Conservation (phyloP, 2,797 vertebrate species). For the Microctenopoma steveboyesi region DNA sequence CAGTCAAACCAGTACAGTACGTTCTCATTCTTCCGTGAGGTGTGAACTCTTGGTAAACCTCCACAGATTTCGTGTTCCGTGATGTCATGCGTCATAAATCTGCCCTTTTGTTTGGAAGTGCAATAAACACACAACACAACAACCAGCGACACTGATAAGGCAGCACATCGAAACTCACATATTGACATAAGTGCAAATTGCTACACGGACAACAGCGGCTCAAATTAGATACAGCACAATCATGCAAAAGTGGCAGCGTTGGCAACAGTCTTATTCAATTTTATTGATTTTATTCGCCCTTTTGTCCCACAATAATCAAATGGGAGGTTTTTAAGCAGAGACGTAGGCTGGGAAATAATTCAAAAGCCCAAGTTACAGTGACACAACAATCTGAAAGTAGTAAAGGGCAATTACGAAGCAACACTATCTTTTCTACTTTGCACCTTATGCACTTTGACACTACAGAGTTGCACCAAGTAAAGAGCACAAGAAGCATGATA, state of each 20-base stretch:
- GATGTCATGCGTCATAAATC: constrained; percentile 21
- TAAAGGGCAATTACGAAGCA: constrained; percentile 14
- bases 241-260: no score
- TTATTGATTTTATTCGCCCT: no score
- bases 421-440: constrained; percentile 46
- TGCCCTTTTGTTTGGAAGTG: constrained; percentile 19
- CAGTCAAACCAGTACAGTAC: constrained; percentile 41
- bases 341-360: neutral
- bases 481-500: constrained; percentile 2
- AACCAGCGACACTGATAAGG: constrained; percentile 1
- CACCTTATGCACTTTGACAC: constrained; percentile 63
- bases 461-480: constrained; percentile 30
- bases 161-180: constrained; percentile 23
- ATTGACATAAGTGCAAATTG: constrained; percentile 26
- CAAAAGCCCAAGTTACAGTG: neutral
- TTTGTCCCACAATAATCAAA: no score
- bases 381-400: constrained; percentile 42
- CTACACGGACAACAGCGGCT: constrained; percentile 7
- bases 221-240: no score
- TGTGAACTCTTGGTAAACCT: constrained; percentile 16
- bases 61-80: neutral
- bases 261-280: no score
- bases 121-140: constrained; percentile 1
- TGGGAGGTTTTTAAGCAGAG: neutral
- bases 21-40: constrained; percentile 31